A percentile compares a stretch with the other conserved stretches of the same genome.
phyloP scores from a whole-genome alignment of 2,797 vertebrate species.

The Cuniculus paca region DNA sequence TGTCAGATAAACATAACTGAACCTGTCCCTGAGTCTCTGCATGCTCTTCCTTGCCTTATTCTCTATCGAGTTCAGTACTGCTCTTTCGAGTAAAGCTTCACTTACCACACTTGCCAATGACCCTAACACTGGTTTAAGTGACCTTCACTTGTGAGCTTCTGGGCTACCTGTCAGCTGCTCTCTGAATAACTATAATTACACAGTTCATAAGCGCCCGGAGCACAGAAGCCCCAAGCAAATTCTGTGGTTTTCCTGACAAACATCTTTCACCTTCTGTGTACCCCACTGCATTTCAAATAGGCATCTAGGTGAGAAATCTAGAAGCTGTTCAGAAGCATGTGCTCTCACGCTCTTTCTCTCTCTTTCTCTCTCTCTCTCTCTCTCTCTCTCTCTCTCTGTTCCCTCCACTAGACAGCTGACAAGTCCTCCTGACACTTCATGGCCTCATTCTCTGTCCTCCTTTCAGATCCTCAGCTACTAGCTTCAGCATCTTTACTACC shows the following conservation, averaged over 20 bases:
- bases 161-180: background rate
- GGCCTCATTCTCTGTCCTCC: background rate
- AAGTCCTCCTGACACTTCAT: background rate
- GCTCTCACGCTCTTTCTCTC: background rate
- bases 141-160: background rate
- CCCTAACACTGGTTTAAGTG: background rate
- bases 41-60: background rate
- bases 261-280: background rate
- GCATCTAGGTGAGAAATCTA: background rate
- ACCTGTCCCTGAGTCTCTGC: background rate
- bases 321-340: background rate
- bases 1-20: background rate
- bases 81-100: background rate
- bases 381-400: background rate
- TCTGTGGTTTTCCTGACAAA: background rate
- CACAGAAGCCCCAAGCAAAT: background rate
- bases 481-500: background rate
- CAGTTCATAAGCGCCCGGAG: background rate
- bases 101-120: background rate
- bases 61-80: background rate
- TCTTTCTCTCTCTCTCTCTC: no score
- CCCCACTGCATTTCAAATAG: background rate
- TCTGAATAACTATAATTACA: background rate
- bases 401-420: rapidly evolving
- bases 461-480: background rate